These are phyloP conservation scores for Semnopithecus entellus DNA, from an alignment of 2,113 vertebrate species.

Conservation along the genomic window DNA sequence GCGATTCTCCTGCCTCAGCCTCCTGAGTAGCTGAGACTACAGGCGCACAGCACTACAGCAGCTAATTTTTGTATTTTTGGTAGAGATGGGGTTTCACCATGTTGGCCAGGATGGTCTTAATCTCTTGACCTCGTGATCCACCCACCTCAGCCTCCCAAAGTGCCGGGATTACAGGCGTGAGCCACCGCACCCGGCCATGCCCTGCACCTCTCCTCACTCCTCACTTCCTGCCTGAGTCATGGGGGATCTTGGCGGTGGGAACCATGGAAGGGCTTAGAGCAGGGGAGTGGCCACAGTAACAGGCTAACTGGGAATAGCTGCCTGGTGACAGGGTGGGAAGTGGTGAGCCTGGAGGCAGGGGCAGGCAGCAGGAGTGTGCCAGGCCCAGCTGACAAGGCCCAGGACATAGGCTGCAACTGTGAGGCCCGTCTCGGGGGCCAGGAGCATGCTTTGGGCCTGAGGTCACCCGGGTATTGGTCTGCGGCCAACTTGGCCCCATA, in stretches of 20 bases:
- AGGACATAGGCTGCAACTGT: not conserved
- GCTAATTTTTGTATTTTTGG: too few species aligned
- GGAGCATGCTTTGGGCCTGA: constrained; percentile 42
- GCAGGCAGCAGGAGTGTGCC: not conserved
- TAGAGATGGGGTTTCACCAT: too few species aligned
- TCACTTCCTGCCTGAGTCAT: not conserved
- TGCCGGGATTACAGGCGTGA: too few species aligned
- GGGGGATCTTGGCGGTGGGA: not conserved
- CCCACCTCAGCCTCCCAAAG: too few species aligned
- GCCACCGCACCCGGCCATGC: too few species aligned
- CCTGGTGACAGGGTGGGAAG: not conserved
- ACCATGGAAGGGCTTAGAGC: not conserved
- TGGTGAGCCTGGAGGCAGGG: not conserved
- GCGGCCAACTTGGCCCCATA: not conserved
- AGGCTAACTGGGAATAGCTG: not conserved
- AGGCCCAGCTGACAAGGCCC: not conserved
- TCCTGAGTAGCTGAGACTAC: too few species aligned
- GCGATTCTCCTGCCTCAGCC: too few species aligned
- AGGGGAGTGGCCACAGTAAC: not conserved
- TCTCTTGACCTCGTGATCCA: too few species aligned
- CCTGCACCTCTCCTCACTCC: not conserved
- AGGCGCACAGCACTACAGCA: too few species aligned
- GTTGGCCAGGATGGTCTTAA: too few species aligned
- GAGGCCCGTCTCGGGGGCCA: not conserved
- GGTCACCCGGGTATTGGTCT: constrained; percentile 10